phyloP scores from a whole-genome alignment of 2,888 invertebrate species.

The Chouioia cunea region DNA sequence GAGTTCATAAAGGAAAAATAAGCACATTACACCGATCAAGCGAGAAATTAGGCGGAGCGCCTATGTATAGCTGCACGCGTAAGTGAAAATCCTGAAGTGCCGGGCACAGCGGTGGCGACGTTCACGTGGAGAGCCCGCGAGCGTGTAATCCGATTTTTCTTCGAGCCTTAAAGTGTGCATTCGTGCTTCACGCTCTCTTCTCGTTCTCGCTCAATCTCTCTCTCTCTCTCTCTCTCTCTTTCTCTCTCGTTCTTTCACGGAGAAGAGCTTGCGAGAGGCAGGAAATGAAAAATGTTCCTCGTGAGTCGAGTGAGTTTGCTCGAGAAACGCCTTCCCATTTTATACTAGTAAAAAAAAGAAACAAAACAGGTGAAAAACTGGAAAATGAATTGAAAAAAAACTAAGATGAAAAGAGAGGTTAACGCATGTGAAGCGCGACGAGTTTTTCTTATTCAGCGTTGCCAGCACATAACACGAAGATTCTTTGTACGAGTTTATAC shows the following conservation, averaged over 20 bases:
- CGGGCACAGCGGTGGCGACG: not conserved
- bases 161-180: too few species aligned
- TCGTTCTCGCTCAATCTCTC: too few species aligned
- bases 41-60: slow-evolving; percentile 22
- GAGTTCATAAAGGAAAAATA: slow-evolving; percentile 30
- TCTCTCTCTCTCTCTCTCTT: too few species aligned
- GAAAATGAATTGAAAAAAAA: not conserved
- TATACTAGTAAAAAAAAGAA: not conserved
- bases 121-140: too few species aligned
- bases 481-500: not conserved
- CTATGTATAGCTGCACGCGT: not conserved
- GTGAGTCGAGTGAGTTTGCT: slow-evolving; percentile 16
- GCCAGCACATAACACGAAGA: slow-evolving; percentile 26
- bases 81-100: slow-evolving; percentile 9
- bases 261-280: slow-evolving; percentile 5
- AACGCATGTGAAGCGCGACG: slow-evolving; percentile 41
- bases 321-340: not conserved
- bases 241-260: too few species aligned
- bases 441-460: slow-evolving; percentile 2
- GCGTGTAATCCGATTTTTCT: slow-evolving; percentile 32
- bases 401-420: not conserved
- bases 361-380: not conserved
- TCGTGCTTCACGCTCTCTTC: too few species aligned
- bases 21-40: slow-evolving; percentile 25
- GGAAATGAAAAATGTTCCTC: slow-evolving; percentile 43